Percentiles rank a stretch among this genome's conserved stretches.
These are phyloP conservation scores for Frieseomelitta varia DNA, from an alignment of 1,140 invertebrate species.

Conservation along the genomic window DNA sequence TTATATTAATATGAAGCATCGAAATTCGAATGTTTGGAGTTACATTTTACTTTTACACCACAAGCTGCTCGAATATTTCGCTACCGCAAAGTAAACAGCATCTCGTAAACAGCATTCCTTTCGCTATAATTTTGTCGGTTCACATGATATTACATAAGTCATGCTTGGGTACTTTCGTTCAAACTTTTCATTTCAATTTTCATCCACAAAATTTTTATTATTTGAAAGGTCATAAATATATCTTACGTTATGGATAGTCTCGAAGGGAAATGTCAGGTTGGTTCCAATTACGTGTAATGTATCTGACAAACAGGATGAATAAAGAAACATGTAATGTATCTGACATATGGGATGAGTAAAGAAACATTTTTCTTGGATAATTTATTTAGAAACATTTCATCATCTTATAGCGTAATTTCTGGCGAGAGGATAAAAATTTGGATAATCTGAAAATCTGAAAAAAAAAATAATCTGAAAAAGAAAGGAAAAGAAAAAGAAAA, in stretches of 20 bases:
- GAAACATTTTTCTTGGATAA: background rate
- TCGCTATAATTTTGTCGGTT: background rate
- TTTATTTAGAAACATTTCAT: background rate
- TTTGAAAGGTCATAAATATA: background rate
- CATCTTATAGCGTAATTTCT: background rate
- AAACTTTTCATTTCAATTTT: background rate
- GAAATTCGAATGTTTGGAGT: background rate
- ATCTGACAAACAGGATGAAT: background rate
- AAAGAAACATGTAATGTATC: background rate
- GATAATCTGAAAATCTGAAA: too few species aligned
- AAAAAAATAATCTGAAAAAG: too few species aligned
- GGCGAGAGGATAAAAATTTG: background rate
- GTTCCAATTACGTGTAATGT: background rate
- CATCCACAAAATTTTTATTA: background rate
- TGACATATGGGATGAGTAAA: background rate
- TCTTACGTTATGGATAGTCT: too few species aligned
- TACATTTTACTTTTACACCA: background rate
- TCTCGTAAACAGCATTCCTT: background rate
- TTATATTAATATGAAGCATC: background rate
- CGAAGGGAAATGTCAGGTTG: background rate
- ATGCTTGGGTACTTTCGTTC: background rate
- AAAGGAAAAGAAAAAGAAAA: too few species aligned
- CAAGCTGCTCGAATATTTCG: background rate
- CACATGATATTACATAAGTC: background rate
- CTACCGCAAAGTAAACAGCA: background rate